Evolutionary conservation across 2,888 invertebrate genomes (phyloP).

Genomic region (Leptopterna dolabrata): DNA sequence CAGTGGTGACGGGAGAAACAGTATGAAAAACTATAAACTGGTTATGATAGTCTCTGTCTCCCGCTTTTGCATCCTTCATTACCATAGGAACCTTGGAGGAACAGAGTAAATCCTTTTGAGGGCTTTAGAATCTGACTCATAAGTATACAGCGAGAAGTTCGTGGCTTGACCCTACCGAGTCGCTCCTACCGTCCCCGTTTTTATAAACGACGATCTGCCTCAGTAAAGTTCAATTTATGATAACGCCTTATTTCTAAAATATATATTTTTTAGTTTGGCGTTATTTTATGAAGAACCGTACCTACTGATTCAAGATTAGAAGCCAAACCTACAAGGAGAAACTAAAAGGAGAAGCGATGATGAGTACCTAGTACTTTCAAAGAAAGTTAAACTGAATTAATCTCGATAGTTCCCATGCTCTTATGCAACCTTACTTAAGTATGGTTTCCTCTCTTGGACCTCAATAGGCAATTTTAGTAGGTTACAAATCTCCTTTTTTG

Average conservation of each 20-base stretch:
- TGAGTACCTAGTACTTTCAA: no score
- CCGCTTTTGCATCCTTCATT: conserved; percentile 25
- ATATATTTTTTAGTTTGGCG: no score
- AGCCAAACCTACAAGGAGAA: no score
- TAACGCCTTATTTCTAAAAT: not conserved
- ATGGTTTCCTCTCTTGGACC: no score
- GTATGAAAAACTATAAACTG: conserved; percentile 39
- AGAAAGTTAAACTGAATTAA: no score
- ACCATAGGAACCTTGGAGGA: conserved; percentile 23
- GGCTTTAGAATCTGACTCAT: conserved; percentile 17
- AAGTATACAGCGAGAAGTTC: conserved; percentile 19
- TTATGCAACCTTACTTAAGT: no score
- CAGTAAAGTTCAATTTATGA: not conserved
- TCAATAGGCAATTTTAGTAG: no score
- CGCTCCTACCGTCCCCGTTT: not conserved
- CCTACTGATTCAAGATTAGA: no score
- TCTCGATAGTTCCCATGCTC: no score
- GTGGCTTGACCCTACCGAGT: not conserved
- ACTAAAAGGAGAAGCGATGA: no score
- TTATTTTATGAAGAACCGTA: no score
- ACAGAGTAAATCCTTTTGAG: conserved; percentile 14
- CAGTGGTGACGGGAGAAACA: conserved; percentile 15
- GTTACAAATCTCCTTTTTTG: no score
- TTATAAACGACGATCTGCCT: not conserved
- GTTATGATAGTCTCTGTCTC: conserved; percentile 18